Conservation (phyloP, 2,113 vertebrate genomes). For the Narcine bancroftii region DNA sequence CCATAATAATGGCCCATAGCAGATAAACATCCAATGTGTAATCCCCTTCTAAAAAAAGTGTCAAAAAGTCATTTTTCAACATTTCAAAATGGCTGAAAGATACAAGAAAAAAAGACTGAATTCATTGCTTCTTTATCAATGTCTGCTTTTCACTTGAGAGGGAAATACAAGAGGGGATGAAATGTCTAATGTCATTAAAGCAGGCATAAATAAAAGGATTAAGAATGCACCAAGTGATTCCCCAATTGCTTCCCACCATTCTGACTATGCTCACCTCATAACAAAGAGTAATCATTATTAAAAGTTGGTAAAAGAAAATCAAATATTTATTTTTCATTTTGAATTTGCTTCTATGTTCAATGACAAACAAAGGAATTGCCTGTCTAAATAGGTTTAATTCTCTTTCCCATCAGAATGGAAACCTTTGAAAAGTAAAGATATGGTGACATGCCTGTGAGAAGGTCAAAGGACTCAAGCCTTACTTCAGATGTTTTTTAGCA, state of each 20-base stretch:
- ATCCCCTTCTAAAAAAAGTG: slow-evolving; percentile 49
- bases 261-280: not conserved
- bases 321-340: not conserved
- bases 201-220: not conserved
- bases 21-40: slow-evolving; percentile 52
- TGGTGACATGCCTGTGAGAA: not conserved
- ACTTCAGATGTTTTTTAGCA: not conserved
- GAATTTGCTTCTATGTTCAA: not conserved
- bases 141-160: not conserved
- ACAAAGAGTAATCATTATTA: not conserved
- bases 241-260: not conserved
- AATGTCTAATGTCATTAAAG: not conserved
- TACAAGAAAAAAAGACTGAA: not conserved
- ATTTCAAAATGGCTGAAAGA: slow-evolving; percentile 1
- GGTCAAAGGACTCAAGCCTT: not conserved
- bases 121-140: not conserved
- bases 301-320: not conserved
- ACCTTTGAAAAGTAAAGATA: not conserved
- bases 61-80: not conserved
- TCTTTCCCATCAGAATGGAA: not conserved
- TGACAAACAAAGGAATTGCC: not conserved
- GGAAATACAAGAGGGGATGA: not conserved
- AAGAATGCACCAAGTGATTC: not conserved
- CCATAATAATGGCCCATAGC: slow-evolving; percentile 56
- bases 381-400: not conserved